Evolutionary conservation across 2,797 vertebrate genomes (phyloP), one percentile per base, ranked within the genome.

Genomic region (Micrastur ruficollis): DNA sequence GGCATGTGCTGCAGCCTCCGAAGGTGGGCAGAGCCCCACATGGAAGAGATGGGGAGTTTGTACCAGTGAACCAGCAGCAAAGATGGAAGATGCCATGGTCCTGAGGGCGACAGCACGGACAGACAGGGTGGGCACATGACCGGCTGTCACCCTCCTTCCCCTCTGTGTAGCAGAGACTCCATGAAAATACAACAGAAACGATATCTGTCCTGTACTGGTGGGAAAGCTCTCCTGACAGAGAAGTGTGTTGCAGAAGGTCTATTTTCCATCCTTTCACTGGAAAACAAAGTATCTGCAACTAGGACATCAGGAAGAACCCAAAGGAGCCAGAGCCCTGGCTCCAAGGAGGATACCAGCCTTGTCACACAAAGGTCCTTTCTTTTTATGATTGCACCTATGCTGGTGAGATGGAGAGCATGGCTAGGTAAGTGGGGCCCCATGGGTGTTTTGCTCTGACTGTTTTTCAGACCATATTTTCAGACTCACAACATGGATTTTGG

Each of bases 21-120:
- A 59, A 65, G 70, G 29, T 4, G 31, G 8, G 56, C 70, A 90
- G 32, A 84, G 40, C 5, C 11, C n/a, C 8, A 0, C 22, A 23
- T 23, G 56, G n/a, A 58, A 67, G 12, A 1, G 3, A 26, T 14
- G 14, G 42, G 9, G 42, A 44, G 19, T 14, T 82, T 38, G 29
- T 85, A 27, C 55, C 1, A 0, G 31, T 27, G 21, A 75, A 12
- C 16, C 58, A 67, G 63, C 0, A 2, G 36, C 27, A 62, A 49
- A 86, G 23, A 36, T n/a, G 32, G 90, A 75, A 93, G 42, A 12
- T 86, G 11, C 12, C 42, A 31, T 1, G 3, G 27, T 44, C 13
- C 71, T 62, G 32, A 31, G 34, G 3, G n/a, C 2, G 14, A 46
- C 21, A 32, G 63, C 12, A 22, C 4, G 20, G 42, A 18, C 18